These are phyloP conservation scores for Spicauda simplicius DNA, from an alignment of 2,888 invertebrate species.

Conservation along the genomic window DNA sequence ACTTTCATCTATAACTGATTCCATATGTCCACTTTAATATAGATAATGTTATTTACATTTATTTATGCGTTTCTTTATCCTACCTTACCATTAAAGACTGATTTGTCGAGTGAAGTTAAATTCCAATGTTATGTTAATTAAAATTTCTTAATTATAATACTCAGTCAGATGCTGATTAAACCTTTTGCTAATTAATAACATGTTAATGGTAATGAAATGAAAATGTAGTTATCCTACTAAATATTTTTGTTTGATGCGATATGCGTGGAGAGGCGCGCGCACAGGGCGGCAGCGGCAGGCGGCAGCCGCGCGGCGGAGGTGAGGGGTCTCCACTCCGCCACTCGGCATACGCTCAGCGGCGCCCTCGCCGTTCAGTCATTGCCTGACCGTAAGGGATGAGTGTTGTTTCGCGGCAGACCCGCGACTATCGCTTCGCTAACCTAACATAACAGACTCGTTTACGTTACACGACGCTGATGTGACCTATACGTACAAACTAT, in stretches of 20 bases:
- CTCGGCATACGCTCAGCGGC: conserved; percentile 57
- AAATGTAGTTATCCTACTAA: conserved; percentile 22
- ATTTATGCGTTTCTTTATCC: too few relatives aligned
- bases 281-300: conserved; percentile 56
- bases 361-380: conserved; percentile 75
- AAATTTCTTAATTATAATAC: background rate
- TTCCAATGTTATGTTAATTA: background rate
- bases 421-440: conserved; percentile 62
- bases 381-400: conserved; percentile 63
- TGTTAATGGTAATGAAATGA: background rate
- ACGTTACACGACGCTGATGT: conserved; percentile 52
- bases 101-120: too few relatives aligned
- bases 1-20: too few relatives aligned
- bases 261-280: conserved; percentile 75
- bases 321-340: conserved; percentile 57
- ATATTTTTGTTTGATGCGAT: conserved; percentile 50
- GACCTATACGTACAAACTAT: conserved; percentile 54
- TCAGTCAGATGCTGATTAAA: too few relatives aligned
- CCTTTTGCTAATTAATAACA: background rate
- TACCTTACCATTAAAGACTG: too few relatives aligned
- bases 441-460: conserved; percentile 59
- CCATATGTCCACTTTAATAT: too few relatives aligned
- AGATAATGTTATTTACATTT: too few relatives aligned
- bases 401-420: conserved; percentile 54
- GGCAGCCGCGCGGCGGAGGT: conserved; percentile 54